Evolutionary conservation across 2,113 vertebrate species (phyloP), one percentile per base, ranked within the genome.

Genomic region (Tyrannus savana): DNA sequence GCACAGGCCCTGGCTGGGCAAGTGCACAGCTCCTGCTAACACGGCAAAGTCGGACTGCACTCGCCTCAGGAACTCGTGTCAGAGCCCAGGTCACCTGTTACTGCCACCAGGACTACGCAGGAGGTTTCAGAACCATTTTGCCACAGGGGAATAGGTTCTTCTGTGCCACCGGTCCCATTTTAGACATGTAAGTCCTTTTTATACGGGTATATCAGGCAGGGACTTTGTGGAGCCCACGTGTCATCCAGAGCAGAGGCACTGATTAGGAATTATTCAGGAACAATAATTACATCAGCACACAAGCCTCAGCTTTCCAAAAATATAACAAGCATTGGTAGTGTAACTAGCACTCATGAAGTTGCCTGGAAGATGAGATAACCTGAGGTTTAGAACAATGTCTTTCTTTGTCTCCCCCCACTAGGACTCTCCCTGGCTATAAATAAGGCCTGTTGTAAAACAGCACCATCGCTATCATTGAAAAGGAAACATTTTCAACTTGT

Each of bases 31-130:
- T 41, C 63, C 35, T 87, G 33, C 30, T 39, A 28, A 19, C 1
- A 2, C 10, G 46, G n/a, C 71, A 42, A 59, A 72, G 50, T 13
- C 3, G 1, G 42, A 28, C 15, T 9, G 5, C 2, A 4, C 6
- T 28, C 0, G 0, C 47, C 44, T 59, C 78, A 46, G 35, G 44
- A 52, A 50, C 23, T 46, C 2, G 1, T 5, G 23, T 28, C 62
- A 79, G 53, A 84, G 58, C 50, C 37, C 49, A 49, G 6, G 42
- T 37, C 60, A 78, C 60, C 60, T 46, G 0, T 16, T 22, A 44
- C 52, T 69, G n/a, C 68, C 44, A 37, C 37, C 37, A 41, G 37
- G 11, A 52, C 22, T 10, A 35, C 21, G 53, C 53, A 89, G 62
- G 12, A 87, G 8, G 10, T 67, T 59, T 75, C 47, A 85, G 62